These are phyloP conservation scores for Oreochromis niloticus DNA, from an alignment of 2,113 vertebrate genomes.

Conservation along the genomic window DNA sequence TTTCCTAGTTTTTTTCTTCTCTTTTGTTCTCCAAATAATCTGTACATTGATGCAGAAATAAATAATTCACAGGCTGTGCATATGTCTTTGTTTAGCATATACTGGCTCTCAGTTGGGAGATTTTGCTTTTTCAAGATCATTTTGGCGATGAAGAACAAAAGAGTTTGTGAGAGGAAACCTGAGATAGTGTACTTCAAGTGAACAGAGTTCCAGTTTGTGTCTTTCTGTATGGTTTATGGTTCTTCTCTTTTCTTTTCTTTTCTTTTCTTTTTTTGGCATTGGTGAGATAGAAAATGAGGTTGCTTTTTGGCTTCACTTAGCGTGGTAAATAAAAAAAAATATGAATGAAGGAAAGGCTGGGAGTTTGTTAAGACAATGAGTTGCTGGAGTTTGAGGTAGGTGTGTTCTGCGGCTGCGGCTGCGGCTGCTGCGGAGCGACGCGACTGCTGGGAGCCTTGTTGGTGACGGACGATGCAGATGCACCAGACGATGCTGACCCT, in stretches of 20 bases:
- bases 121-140: conserved; percentile 34
- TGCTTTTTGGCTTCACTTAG: conserved; percentile 83
- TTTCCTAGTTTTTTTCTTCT: conserved; percentile 60
- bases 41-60: conserved; percentile 76
- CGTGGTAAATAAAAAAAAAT: conserved; percentile 37
- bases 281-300: conserved; percentile 78
- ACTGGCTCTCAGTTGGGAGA: conserved; percentile 66
- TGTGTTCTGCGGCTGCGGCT: conserved; percentile 60
- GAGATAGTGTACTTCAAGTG: conserved; percentile 78
- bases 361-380: conserved; percentile 71
- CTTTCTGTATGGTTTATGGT: conserved; percentile 30
- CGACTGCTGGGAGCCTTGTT: conserved; percentile 69
- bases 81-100: conserved; percentile 65
- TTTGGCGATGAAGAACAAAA: conserved; percentile 73
- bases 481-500: conserved; percentile 69
- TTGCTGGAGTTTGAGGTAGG: conserved; percentile 77
- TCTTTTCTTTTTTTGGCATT: conserved; percentile 65
- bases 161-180: conserved; percentile 70
- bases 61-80: conserved; percentile 79
- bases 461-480: conserved; percentile 64
- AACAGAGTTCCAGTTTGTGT: conserved; percentile 59
- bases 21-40: conserved; percentile 64
- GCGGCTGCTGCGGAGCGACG: conserved; percentile 45
- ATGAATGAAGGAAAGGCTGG: conserved; percentile 14
- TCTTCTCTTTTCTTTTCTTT: conserved; percentile 22